Evolutionary conservation across 2,113 vertebrate species (phyloP), one percentile per base, ranked within the genome.

Genomic region (Tor tambroides): DNA sequence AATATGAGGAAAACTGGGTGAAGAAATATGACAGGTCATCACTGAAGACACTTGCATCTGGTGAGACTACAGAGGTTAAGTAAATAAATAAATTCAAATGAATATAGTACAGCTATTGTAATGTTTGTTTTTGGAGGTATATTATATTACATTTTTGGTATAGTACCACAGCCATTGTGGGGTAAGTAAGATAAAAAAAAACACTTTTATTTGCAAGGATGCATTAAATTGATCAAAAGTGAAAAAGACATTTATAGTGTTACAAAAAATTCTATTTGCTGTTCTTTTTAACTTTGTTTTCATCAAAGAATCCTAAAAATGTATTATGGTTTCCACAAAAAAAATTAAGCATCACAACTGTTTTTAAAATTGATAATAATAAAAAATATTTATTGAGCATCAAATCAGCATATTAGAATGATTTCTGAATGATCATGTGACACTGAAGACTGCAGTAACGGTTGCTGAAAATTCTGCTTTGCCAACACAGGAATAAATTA

Each of bases 21-120:
- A 97, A 95, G 92, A 97, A 96, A 86, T 97, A 97, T 0, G 96
- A 98, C 92, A 94, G 97, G 82, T 98, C 97, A 0, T 97, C 97
- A 43, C 92, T 98, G 88, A 95, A 93, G 90, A 97, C 92, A 1
- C 93, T 98, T 72, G 97, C 95, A 84, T 97, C 97, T 92, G 97
- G 97, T 98, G 88, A 92, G 91, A 28, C 2, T 23, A 38, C 10
- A 56, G 23, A 49, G 14, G 19, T 38, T 63, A 2, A 11, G 46
- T 28, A 51, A 23, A 28, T 82, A 26, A n/a, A 59, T 56, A 2
- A 7, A 21, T 21, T 2, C 4, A 7, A 54, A 54, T 21, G 1
- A 54, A 54, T 19, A 19, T 19, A 23, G 21, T 59, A 59, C 21
- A 59, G 56, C 23, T 61, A 4, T 10, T 61, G 21, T n/a, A n/a